A percentile compares a stretch with the other conserved stretches of the same genome.
Conservation (phyloP, 2,888 invertebrate genomes). For the Abrostola triplasia region DNA sequence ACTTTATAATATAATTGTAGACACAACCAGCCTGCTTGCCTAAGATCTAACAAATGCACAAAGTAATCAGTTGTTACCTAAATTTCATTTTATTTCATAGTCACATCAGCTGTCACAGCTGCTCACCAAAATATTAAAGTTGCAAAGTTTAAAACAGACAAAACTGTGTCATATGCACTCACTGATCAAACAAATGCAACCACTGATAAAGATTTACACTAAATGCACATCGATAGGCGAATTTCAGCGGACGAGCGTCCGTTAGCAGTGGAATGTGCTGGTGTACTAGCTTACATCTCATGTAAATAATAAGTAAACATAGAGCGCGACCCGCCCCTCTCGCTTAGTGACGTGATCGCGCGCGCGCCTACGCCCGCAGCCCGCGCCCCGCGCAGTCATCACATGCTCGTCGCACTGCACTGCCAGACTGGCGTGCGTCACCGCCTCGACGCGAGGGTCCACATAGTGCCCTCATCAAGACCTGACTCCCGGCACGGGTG, state of each 20-base stretch:
- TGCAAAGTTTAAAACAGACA: conserved; percentile 53
- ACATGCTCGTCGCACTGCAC: conserved; percentile 68
- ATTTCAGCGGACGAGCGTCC: conserved; percentile 67
- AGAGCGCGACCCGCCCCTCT: conserved; percentile 77
- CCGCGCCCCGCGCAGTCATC: conserved; percentile 70
- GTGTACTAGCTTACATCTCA: conserved; percentile 79
- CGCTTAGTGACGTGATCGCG: conserved; percentile 71
- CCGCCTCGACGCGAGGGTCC: conserved; percentile 63
- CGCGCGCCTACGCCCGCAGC: conserved; percentile 71
- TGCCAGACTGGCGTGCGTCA: conserved; percentile 76
- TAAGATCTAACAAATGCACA: conserved; percentile 48
- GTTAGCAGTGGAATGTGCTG: conserved; percentile 81
- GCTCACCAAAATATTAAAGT: conserved; percentile 65
- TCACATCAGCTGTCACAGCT: conserved; percentile 77
- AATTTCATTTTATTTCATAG: conserved; percentile 87
- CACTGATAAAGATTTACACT: conserved; percentile 72
- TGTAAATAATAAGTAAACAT: conserved; percentile 84
- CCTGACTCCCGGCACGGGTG: conserved; percentile 56
- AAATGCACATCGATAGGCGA: conserved; percentile 79
- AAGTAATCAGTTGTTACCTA: conserved; percentile 73
- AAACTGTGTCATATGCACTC: conserved; percentile 70
- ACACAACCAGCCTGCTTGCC: conserved; percentile 48
- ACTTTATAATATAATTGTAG: conserved; percentile 39
- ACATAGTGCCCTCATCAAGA: conserved; percentile 57
- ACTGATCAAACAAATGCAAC: conserved; percentile 74